Evolutionary conservation across 35 echinoderm and acorn worm species (phyloP).

Genomic region (Ophiothrix spiculata): DNA sequence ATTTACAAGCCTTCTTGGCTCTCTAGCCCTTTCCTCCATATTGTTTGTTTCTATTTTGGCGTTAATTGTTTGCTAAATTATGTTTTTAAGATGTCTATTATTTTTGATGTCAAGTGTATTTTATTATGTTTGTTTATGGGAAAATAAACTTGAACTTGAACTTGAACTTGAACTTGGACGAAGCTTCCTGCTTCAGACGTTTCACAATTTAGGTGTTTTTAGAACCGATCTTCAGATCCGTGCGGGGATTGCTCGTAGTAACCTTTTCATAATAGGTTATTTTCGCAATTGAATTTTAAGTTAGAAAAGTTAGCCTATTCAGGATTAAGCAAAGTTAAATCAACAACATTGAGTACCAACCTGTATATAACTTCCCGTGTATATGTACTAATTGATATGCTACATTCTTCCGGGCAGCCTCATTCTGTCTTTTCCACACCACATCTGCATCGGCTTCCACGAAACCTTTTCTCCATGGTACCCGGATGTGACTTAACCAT

Average conservation of each 20-base stretch:
- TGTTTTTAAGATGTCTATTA: no score
- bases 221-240: not conserved
- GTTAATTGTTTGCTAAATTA: no score
- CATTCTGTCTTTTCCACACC: not conserved
- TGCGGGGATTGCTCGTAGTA: not conserved
- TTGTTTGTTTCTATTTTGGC: no score
- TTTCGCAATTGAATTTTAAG: no score
- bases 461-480: not conserved
- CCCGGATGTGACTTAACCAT: not conserved
- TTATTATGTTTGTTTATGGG: no score
- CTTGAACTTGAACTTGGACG: no score
- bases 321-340: not conserved
- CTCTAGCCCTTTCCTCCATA: no score
- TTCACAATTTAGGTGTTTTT: no score
- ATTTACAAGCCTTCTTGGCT: no score
- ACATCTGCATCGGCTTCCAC: not conserved
- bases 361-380: not conserved
- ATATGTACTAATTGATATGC: not conserved
- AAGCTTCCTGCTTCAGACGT: no score
- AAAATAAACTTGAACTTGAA: no score
- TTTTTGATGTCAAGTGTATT: no score
- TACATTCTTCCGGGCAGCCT: not conserved
- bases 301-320: not conserved
- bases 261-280: not conserved
- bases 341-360: not conserved